These are phyloP conservation scores for Rugalucina vietnamica DNA, from an alignment of 2,888 invertebrate species.

Conservation along the genomic window DNA sequence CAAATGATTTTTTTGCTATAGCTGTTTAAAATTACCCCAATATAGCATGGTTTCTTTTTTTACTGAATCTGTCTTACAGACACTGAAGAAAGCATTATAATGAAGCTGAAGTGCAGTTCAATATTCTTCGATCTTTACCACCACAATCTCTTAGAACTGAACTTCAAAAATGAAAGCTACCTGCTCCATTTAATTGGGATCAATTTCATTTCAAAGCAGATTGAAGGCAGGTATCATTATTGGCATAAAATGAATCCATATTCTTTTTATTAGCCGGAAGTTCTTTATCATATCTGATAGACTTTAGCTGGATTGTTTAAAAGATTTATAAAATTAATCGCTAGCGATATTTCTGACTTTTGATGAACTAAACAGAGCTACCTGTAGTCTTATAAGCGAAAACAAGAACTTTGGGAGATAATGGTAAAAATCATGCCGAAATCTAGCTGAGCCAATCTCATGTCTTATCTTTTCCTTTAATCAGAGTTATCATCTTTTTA, in stretches of 20 bases:
- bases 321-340: background rate
- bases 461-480: background rate
- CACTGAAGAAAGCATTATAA: too few species aligned
- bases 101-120: too few species aligned
- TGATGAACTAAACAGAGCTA: background rate
- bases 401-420: background rate
- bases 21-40: too few species aligned
- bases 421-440: background rate
- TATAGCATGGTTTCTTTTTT: too few species aligned
- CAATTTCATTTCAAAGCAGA: background rate
- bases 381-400: background rate
- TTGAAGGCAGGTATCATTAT: background rate
- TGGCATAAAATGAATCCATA: background rate
- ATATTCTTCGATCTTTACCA: too few species aligned
- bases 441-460: background rate
- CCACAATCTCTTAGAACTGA: too few species aligned
- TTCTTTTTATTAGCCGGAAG: background rate
- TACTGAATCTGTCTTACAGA: too few species aligned
- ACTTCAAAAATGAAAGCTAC: too few species aligned
- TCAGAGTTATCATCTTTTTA: background rate
- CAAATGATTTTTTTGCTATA: too few species aligned
- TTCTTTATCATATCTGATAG: background rate
- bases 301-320: background rate
- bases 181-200: background rate
- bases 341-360: background rate